phyloP scores from a whole-genome alignment of 1,140 invertebrate genomes.

The Diabrotica virgifera region DNA sequence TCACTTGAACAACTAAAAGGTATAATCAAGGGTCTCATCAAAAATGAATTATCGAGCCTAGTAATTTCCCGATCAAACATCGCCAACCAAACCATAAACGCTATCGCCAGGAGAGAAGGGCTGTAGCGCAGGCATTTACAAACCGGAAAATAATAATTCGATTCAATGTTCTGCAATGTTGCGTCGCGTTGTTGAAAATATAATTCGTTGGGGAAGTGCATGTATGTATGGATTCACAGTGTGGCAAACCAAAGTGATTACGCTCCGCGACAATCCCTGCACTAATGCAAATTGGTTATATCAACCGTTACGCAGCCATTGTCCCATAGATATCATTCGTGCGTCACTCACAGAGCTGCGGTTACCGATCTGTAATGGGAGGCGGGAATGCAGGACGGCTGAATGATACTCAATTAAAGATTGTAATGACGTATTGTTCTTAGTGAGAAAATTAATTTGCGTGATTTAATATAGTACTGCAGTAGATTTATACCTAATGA shows the following conservation, averaged over 20 bases:
- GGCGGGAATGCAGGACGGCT: background rate
- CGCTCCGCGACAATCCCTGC: slow-evolving; percentile 10
- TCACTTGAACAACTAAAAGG: too few species aligned
- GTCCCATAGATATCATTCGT: slow-evolving; percentile 1
- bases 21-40: too few species aligned
- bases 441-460: too few species aligned
- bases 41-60: background rate
- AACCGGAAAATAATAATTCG: slow-evolving; percentile 13
- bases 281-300: slow-evolving; percentile 14
- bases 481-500: too few species aligned
- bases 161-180: slow-evolving; percentile 13
- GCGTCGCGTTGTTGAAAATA: slow-evolving; percentile 9
- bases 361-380: background rate
- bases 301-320: slow-evolving; percentile 9
- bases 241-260: slow-evolving; percentile 11
- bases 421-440: background rate
- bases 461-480: too few species aligned
- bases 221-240: slow-evolving; percentile 11
- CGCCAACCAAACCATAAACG: background rate
- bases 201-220: slow-evolving; percentile 9
- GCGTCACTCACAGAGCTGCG: slow-evolving; percentile 6
- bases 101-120: background rate
- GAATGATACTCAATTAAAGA: background rate
- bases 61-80: background rate
- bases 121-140: background rate